Evolutionary conservation across 2,113 vertebrate species (phyloP), one percentile per base, ranked within the genome.

Genomic region (Natator depressus): DNA sequence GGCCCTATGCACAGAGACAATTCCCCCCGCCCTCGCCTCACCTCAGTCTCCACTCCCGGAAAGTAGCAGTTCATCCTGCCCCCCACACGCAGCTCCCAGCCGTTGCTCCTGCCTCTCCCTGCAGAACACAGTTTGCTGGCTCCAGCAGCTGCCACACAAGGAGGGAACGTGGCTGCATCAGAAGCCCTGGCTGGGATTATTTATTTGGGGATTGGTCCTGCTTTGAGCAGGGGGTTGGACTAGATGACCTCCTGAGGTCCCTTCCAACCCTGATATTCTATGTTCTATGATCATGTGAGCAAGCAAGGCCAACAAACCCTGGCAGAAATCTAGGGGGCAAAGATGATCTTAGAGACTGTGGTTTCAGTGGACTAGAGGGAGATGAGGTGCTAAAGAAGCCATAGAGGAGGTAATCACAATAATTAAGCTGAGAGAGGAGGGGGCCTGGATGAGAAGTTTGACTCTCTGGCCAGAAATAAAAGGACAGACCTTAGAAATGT

Each of bases 401-500:
- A 8, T 20, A 65, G 8, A 84, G 7, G 19, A 83, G 89, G 2
- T 0, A 89, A 4, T 86, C 69, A 79, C 54, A 51, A 2, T 69
- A 55, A 65, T 8, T 38, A 76, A 85, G 22, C 65, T 38, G 1
- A 84, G 49, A 85, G 22, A 65, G 24, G 1, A 82, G 42, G 76
- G 53, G 0, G 0, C 1, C 85, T 1, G 14, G 10, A 83, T n/a
- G 3, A 89, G 87, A 12, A 31, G 4, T n/a, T 82, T 80, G 47
- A 47, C 11, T 2, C 3, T 54, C 12, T 55, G 29, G 49, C n/a
- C 13, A 38, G 76, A 87, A 87, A 84, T 42, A 2, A 8, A 38
- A 86, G 49, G 47, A 2, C 6, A 62, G 72, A 91, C 5, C 12
- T 76, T 47, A 6, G n/a, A 62, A 31, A 76, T 65, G 6, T 76